Percentiles rank a stretch among this genome's conserved stretches.
Conservation (phyloP, 2,888 invertebrate species). For the Trypoxylon attenuatum region DNA sequence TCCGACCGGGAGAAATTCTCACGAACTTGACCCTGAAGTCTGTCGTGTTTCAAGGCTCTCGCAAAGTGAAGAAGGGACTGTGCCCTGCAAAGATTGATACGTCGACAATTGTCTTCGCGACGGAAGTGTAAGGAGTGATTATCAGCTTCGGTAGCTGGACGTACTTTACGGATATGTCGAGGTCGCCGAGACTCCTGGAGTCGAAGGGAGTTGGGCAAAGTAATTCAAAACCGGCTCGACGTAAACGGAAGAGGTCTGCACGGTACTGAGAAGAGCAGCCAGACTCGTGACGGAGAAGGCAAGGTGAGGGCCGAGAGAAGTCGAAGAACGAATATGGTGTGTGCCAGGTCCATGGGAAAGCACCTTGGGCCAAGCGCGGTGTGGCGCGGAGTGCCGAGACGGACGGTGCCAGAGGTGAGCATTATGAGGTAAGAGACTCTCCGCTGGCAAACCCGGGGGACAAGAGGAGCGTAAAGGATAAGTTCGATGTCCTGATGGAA, state of each 20-base stretch:
- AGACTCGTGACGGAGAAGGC: constrained; percentile 32
- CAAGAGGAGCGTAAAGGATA: constrained; percentile 33
- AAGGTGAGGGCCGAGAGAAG: constrained; percentile 23
- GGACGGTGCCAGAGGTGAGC: constrained; percentile 54
- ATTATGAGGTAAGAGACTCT: constrained; percentile 49
- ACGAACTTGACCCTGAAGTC: constrained; percentile 48
- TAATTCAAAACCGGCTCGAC: constrained; percentile 56
- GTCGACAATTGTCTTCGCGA: no score
- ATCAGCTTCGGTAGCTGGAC: no score
- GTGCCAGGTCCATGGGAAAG: constrained; percentile 54
- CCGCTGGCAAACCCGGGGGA: background rate
- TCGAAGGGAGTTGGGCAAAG: constrained; percentile 14
- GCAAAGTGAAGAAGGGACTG: constrained; percentile 35
- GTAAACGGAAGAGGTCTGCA: constrained; percentile 52
- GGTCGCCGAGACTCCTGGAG: no score
- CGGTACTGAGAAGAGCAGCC: constrained; percentile 40
- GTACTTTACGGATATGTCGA: no score
- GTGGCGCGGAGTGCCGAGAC: no score
- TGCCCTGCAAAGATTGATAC: constrained; percentile 21
- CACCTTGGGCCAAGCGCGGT: constrained; percentile 37
- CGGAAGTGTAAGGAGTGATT: no score
- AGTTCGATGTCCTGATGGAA: constrained; percentile 51
- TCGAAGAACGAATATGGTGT: constrained; percentile 52
- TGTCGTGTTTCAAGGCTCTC: constrained; percentile 21
- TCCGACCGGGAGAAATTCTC: constrained; percentile 14